Evolutionary conservation across 1,140 invertebrate species (phyloP).

Genomic region (Neodiprion pinetum): DNA sequence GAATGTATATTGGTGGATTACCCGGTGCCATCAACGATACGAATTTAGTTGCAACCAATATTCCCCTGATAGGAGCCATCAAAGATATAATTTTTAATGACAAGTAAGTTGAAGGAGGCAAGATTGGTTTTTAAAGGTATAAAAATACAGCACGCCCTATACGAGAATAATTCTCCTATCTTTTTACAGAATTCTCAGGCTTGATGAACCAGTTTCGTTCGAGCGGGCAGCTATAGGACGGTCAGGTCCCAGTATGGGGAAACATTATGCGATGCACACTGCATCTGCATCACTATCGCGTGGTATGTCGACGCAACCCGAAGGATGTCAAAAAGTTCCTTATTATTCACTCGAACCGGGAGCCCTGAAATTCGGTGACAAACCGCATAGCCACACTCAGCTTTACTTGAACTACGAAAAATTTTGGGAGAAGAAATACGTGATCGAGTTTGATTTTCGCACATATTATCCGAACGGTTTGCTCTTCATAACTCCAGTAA

Average conservation of each 20-base stretch:
- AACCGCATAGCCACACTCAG: constrained; percentile 76
- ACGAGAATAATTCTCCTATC: constrained; percentile 14
- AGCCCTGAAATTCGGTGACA: constrained; percentile 87
- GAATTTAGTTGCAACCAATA: constrained; percentile 63
- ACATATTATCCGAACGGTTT: constrained; percentile 87
- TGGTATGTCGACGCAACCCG: constrained; percentile 58
- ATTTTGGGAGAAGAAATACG: constrained; percentile 75
- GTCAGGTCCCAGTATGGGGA: constrained; percentile 67
- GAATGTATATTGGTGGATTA: constrained; percentile 72
- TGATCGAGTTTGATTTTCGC: constrained; percentile 81
- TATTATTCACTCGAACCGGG: constrained; percentile 80
- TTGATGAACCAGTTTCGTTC: constrained; percentile 72
- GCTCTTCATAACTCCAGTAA: constrained; percentile 77
- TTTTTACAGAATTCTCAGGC: constrained; percentile 65
- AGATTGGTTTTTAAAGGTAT: constrained; percentile 11
- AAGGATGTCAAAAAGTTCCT: constrained; percentile 68
- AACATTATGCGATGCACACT: constrained; percentile 50
- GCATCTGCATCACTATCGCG: constrained; percentile 50
- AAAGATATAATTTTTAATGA: constrained; percentile 83
- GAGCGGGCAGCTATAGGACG: constrained; percentile 77
- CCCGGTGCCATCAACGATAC: constrained; percentile 63
- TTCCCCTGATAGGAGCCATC: constrained; percentile 74
- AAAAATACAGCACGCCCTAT: not conserved
- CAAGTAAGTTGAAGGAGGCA: constrained; percentile 63
- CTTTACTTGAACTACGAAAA: constrained; percentile 69